Evolutionary conservation across 1,140 invertebrate species (phyloP), one percentile per base, ranked within the genome.

Genomic region (Mercenaria mercenaria): DNA sequence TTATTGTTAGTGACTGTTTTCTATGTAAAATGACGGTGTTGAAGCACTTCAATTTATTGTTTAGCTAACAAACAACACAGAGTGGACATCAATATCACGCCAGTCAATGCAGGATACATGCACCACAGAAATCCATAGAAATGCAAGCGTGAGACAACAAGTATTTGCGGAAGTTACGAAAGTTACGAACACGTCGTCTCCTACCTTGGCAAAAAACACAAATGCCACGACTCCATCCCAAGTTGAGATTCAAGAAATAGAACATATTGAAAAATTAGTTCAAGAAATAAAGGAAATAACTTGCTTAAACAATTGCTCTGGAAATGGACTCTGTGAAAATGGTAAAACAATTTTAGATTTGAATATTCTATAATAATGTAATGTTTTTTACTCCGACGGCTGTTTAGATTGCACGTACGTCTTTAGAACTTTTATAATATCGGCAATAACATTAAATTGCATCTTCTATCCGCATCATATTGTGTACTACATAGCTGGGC

Each of bases 101-200:
- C 64, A 67, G 32, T 67, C 64, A 32, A 67, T 67, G 64, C n/a
- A 32, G 32, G 64, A 67, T 67, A 32, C 64, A 26, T 67, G 64
- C 29, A 67, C 32, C 3, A 34, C 26, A 11, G n/a, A 67, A 34
- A 67, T 67, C 18, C 64, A 67, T 34, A 67, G 64, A 18, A 67
- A 67, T 34, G 64, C 64, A 2, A 29, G 18, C 26, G 64, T 67
- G 1, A 67, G 64, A 34, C n/a, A 67, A 4, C 18, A 29, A 2
- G 13, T 67, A 6, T 1, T 67, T 32, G 64, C 1, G 32, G 32
- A 67, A 34, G n/a, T n/a, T n/a, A n/a, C n/a, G n/a, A n/a, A n/a
- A n/a, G n/a, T n/a, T n/a, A n/a, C n/a, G n/a, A n/a, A n/a, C n/a
- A n/a, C n/a, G n/a, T n/a, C n/a, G n/a, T n/a, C n/a, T n/a, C n/a